Conservation (phyloP, 2,797 vertebrate species). For the Lutjanus argentimaculatus region DNA sequence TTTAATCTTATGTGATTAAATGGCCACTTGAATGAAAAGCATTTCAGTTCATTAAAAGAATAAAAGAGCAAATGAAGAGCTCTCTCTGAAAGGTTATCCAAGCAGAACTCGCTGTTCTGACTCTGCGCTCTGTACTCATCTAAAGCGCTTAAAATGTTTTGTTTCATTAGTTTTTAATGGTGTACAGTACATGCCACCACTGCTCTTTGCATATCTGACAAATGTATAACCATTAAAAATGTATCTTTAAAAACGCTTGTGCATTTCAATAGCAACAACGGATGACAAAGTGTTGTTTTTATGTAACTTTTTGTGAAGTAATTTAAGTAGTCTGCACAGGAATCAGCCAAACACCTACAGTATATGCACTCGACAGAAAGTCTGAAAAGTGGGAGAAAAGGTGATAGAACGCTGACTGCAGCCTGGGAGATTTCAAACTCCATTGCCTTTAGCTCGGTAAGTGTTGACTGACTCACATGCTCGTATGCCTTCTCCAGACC, state of each 20-base stretch:
- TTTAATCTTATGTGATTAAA: conserved; percentile 65
- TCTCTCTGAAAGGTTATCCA: conserved; percentile 64
- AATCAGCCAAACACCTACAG: conserved; percentile 45
- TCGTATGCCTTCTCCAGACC: conserved; percentile 86
- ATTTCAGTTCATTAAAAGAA: conserved; percentile 66
- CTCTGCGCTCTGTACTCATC: conserved; percentile 16
- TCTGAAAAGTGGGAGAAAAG: conserved; percentile 61
- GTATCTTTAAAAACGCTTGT: background rate
- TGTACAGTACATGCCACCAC: background rate
- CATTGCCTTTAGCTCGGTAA: conserved; percentile 67
- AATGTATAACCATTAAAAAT: background rate
- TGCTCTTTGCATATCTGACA: background rate
- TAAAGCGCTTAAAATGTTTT: conserved; percentile 25
- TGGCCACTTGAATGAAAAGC: conserved; percentile 70
- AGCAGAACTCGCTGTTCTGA: conserved; percentile 46
- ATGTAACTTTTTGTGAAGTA: background rate
- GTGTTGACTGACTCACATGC: conserved; percentile 83
- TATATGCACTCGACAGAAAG: conserved; percentile 25
- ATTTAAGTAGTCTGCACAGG: conserved; percentile 18
- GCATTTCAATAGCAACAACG: background rate
- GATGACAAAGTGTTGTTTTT: background rate
- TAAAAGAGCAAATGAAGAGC: conserved; percentile 68
- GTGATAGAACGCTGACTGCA: conserved; percentile 51
- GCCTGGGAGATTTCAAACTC: conserved; percentile 73
- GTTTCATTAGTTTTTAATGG: conserved; percentile 17